These are phyloP conservation scores for Torymus tubicola DNA, from an alignment of 2,888 invertebrate genomes.

Conservation along the genomic window DNA sequence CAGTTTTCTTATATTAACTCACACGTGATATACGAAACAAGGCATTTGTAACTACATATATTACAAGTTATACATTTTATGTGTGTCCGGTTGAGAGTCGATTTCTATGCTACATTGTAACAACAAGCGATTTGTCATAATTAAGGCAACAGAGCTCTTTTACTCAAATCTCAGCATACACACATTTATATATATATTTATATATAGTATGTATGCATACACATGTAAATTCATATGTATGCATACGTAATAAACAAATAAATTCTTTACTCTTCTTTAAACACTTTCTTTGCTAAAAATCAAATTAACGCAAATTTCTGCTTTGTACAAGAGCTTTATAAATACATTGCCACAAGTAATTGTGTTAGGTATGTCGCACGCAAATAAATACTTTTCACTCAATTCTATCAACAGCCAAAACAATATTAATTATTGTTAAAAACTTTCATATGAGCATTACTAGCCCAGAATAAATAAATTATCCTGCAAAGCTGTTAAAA, in stretches of 20 bases:
- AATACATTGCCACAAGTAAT: conserved; percentile 57
- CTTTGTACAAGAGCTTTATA: conserved; percentile 58
- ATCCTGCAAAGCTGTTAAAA: conserved; percentile 52
- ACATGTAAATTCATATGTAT: conserved; percentile 39
- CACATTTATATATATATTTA: conserved; percentile 45
- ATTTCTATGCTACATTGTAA: conserved; percentile 58
- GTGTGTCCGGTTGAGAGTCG: conserved; percentile 57
- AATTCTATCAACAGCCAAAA: conserved; percentile 56
- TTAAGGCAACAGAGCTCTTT: conserved; percentile 58
- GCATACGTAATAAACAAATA: conserved; percentile 50
- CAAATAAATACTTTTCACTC: conserved; percentile 56
- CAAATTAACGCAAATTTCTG: conserved; percentile 56
- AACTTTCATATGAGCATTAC: conserved; percentile 45
- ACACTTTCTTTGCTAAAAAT: conserved; percentile 54
- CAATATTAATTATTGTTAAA: conserved; percentile 51
- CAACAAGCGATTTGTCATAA: conserved; percentile 60
- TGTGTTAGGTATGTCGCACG: conserved; percentile 52
- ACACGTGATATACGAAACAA: conserved; percentile 60
- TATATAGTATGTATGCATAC: conserved; percentile 46
- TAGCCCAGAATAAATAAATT: conserved; percentile 54
- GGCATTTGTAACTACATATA: conserved; percentile 60
- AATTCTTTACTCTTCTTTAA: conserved; percentile 43
- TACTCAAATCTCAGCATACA: conserved; percentile 59
- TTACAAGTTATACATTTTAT: conserved; percentile 60
- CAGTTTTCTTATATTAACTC: conserved; percentile 60